Evolutionary conservation across 1,140 invertebrate genomes (phyloP), one percentile per base, ranked within the genome.

Genomic region (Drosophila sucinea): DNA sequence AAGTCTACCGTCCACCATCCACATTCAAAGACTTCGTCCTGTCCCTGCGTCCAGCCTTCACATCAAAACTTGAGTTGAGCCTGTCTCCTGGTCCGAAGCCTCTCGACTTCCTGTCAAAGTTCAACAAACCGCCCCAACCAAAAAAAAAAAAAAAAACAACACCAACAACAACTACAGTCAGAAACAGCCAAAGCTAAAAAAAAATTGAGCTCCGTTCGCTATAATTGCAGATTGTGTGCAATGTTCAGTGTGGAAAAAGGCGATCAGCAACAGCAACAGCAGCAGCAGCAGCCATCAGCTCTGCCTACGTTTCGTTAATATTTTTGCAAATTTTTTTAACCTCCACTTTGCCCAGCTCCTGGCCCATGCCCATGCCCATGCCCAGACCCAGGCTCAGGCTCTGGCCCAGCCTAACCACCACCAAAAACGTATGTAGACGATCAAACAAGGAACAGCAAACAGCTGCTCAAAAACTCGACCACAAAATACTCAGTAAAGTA

Each of bases 291-390:
- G 73, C 73, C 73, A 67, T 77, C 68, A 67, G 73, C 60, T 81
- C 83, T 76, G 83, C 75, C 83, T 87, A 86, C 82, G 82, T 86
- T 86, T 83, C 82, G 82, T 86, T 86, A 86, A 86, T 86, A 86
- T 86, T 86, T 85, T 86, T 86, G 82, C 82, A 86, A 86, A 86
- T 86, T 86, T 86, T 86, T 87, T 79, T 86, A 86, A 87, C 82
- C 83, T 87, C 83, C 79, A 86, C 79, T 86, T 86, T 85, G 83
- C 79, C 73, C 33, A 82, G 79, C 75, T 87, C 75, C 68, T 77
- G 67, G 56, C 33, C 56, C 56, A 57, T 6, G 32, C 56, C 23
- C 44, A 51, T n/a, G 33, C 33, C 33, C 33, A 35, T 6, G 0
- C 33, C 33, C 33, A 35, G 33, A 35, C 33, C 33, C 33, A 35